Evolutionary conservation across 1,140 invertebrate species (phyloP).

Genomic region (Megathymus violae): DNA sequence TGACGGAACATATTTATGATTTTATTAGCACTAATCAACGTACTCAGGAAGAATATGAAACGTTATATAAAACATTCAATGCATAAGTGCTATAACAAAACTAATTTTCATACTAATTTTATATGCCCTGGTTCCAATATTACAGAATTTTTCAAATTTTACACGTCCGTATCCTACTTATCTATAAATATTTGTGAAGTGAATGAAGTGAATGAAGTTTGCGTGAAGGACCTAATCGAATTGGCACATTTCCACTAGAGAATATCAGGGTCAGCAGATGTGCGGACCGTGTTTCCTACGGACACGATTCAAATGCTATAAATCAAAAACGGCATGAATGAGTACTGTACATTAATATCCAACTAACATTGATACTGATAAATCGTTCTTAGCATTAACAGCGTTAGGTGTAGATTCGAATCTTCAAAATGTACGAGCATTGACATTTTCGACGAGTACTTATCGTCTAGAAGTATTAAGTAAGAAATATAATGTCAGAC

Average conservation of each 20-base stretch:
- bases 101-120: background rate
- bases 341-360: slow-evolving; percentile 39
- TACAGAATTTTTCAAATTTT: slow-evolving; percentile 7
- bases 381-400: slow-evolving; percentile 48
- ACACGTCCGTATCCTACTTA: slow-evolving; percentile 22
- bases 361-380: slow-evolving; percentile 44
- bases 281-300: slow-evolving; percentile 14
- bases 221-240: slow-evolving; percentile 31
- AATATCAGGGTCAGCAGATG: slow-evolving; percentile 29
- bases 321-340: slow-evolving; percentile 39
- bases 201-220: slow-evolving; percentile 21
- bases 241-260: slow-evolving; percentile 29
- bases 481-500: slow-evolving; percentile 46
- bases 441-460: slow-evolving; percentile 54
- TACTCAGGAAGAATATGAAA: background rate
- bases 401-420: slow-evolving; percentile 42
- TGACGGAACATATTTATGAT: too few species aligned
- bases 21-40: too few species aligned
- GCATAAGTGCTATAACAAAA: too few species aligned
- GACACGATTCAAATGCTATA: slow-evolving; percentile 40
- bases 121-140: slow-evolving; percentile 12
- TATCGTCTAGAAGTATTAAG: slow-evolving; percentile 49
- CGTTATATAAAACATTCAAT: background rate
- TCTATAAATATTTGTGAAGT: slow-evolving; percentile 23
- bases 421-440: slow-evolving; percentile 53